Percentiles rank a stretch among this genome's conserved stretches.
phyloP scores from a whole-genome alignment of 1,140 invertebrate genomes.

The Oedothorax gibbosus region DNA sequence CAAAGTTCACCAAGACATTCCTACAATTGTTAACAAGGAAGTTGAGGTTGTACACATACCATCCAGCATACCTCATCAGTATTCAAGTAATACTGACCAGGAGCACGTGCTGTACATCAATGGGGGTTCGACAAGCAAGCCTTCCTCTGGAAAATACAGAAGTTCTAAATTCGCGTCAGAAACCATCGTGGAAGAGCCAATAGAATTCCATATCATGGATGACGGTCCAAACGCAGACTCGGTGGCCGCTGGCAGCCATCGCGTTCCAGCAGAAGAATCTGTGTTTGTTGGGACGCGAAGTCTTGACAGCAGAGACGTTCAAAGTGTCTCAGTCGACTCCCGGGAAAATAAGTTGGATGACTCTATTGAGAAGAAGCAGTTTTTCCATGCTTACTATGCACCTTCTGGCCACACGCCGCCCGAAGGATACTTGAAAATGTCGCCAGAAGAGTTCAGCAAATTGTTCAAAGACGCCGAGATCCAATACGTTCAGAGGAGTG shows the following conservation, averaged over 20 bases:
- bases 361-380: neutral
- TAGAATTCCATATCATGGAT: neutral
- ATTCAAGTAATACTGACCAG: neutral
- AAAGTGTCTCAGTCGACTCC: neutral
- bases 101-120: neutral
- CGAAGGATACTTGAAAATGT: conserved; percentile 62
- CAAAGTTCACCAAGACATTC: conserved; percentile 16
- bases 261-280: neutral
- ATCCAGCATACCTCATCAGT: neutral
- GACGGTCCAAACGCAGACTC: neutral
- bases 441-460: conserved; percentile 62
- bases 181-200: neutral
- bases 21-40: conserved; percentile 34
- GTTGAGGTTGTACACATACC: conserved; percentile 44
- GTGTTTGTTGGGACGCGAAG: conserved; percentile 45
- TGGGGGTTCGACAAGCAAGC: conserved; percentile 10
- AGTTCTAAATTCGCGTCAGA: too few relatives aligned
- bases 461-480: conserved; percentile 64
- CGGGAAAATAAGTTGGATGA: neutral
- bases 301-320: conserved; percentile 1
- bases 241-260: neutral
- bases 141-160: neutral
- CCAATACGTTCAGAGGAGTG: conserved; percentile 47
- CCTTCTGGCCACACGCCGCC: conserved; percentile 63
- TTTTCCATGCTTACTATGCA: conserved; percentile 64